phyloP scores from a whole-genome alignment of 2,888 invertebrate genomes.

The Agrotis exclamationis region DNA sequence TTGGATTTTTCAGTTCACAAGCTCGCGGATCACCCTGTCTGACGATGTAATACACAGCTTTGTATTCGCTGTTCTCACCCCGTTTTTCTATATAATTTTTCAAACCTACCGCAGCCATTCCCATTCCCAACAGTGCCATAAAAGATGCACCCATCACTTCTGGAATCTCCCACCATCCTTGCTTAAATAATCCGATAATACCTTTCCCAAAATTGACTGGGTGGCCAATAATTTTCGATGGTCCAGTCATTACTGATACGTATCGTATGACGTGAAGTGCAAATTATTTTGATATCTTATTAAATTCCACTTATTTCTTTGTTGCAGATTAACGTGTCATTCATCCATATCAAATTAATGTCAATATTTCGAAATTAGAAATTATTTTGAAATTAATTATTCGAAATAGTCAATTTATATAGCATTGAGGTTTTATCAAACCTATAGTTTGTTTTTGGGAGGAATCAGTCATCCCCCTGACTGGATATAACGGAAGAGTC shows the following conservation, averaged over 20 bases:
- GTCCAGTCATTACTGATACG: conserved; percentile 65
- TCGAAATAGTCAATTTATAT: no score
- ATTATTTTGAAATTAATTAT: no score
- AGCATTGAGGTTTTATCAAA: no score
- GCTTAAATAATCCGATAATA: conserved; percentile 74
- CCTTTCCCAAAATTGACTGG: conserved; percentile 76
- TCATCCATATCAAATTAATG: no score
- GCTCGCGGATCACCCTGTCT: conserved; percentile 92
- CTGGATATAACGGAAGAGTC: no score
- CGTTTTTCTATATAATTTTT: conserved; percentile 87
- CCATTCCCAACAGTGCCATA: conserved; percentile 91
- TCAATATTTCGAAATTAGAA: no score
- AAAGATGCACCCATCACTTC: conserved; percentile 92
- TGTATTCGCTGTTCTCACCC: conserved; percentile 93
- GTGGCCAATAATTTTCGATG: conserved; percentile 77
- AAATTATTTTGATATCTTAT: not conserved
- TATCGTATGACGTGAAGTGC: not conserved
- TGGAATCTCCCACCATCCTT: conserved; percentile 93
- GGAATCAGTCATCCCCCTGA: no score
- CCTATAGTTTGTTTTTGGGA: no score
- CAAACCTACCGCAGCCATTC: conserved; percentile 83
- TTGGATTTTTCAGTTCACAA: conserved; percentile 78
- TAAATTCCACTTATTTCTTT: no score
- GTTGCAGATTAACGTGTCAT: not conserved
- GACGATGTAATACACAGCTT: conserved; percentile 91